Base-by-base conservation (phyloP, 1,140 invertebrate species). In the Magallana ariakensis region DNA sequence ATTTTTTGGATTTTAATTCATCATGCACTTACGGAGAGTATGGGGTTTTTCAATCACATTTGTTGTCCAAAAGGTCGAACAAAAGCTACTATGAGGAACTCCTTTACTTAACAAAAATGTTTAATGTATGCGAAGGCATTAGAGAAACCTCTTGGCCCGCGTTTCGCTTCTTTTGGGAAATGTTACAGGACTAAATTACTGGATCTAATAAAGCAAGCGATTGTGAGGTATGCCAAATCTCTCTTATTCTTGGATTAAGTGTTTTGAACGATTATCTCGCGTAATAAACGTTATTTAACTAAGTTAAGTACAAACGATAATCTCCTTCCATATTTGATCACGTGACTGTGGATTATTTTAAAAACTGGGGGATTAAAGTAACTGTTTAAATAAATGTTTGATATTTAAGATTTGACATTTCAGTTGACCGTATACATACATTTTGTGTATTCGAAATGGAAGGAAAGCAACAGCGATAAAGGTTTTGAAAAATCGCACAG, bases 21-120 rank as follows among this genome's bases (percentile, higher is more conserved):
- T 70, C 66, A 26, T 70, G 66, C 66, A 70, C 66, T 70, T 26
- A 11, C 22, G 66, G 66, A 26, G 13, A 70, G 66, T 70, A 26
- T 70, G 66, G 66, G 66, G 26, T 70, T 70, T 70, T 70, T 70
- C 66, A 70, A 70, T 70, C 66, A 70, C 66, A 70, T 70, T 70
- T 26, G 66, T 70, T 70, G 66, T 70, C 66, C 66, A 70, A 26
- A 70, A 70, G 10, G 19, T 70, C 26, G 66, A 70, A 70, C 66
- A 70, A 70, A 26, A 11, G 66, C 8, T 9, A 26, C 22, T 11
- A 26, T 11, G 33, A 22, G 13, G 66, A 26, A 70, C 33, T 70
- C 19, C 66, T 70, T 70, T 70, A 70, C 33, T 70, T 26, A 10
- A 33, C 4, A 26, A 66, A 33, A 70, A 26, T 70, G 66, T 70